Base-by-base conservation (phyloP, 2,113 vertebrate species). In the Mesoclemmys tuberculata region DNA sequence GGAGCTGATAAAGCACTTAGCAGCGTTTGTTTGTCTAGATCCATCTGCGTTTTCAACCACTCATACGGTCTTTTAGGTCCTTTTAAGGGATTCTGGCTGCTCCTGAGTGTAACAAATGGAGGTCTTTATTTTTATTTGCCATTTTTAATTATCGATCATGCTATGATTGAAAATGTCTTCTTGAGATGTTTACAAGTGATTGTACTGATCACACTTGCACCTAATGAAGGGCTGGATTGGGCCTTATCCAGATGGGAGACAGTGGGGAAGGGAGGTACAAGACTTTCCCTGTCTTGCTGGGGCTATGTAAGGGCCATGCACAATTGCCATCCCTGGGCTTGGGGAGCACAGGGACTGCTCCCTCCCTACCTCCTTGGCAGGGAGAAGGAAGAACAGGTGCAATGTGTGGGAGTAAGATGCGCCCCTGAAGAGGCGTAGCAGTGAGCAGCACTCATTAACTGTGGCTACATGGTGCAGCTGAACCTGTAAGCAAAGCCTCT, bases 41-140 rank as follows among this genome's bases (percentile, higher is more conserved):
- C 92, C 95, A 97, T 97, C 94, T 95, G 95, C 96, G 86, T 82
- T 95, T 96, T 95, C 91, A 96, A 96, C 95, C 94, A 96, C 89
- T 90, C 90, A 84, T 94, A 94, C 27, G 92, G 85, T 82, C 87
- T 92, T 94, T 74, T 92, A 74, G 93, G 84, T 87, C 84, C 84
- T 94, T 95, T 96, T 64, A 94, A 93, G 94, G 92, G 89, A 95
- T 4, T 19, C 55, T 96, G 55, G 29, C 92, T 87, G 80, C 93
- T 94, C 49, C 80, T 1, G 4, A 85, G 90, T 87, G 83, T 87
- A 93, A 90, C 84, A 93, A 93, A 82, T 89, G 55, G 74, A 0
- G 3, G 51, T 11, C 84, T 90, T 93, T 82, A 74, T 38, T 94
- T 93, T 95, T 81, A 92, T 88, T 93, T 96, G 78, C 78, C 68